Percentiles rank a stretch among this genome's conserved stretches.
Conservation (phyloP, 2,888 invertebrate genomes). For the Parelbella ahira region DNA sequence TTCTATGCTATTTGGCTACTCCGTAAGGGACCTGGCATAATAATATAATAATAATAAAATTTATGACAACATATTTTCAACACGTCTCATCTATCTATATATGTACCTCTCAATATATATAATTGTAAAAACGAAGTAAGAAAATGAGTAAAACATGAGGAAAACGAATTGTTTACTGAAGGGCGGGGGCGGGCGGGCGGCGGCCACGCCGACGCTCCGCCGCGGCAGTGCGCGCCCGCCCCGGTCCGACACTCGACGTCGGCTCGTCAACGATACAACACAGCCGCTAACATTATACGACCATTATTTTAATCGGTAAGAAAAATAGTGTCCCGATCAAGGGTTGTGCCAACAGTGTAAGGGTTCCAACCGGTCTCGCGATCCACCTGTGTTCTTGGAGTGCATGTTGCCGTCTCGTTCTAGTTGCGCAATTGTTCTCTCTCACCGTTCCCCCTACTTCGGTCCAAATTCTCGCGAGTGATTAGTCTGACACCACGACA, state of each 20-base stretch:
- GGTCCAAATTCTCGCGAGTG: conserved; percentile 54
- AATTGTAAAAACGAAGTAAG: conserved; percentile 4
- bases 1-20: too few species aligned
- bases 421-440: conserved; percentile 59
- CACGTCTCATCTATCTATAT: too few species aligned
- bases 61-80: too few species aligned
- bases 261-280: conserved; percentile 77
- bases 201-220: conserved; percentile 37
- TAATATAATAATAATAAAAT: too few species aligned
- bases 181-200: conserved; percentile 37
- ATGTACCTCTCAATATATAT: too few species aligned
- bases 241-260: conserved; percentile 80
- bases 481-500: conserved; percentile 51
- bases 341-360: conserved; percentile 54
- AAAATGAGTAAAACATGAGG: conserved; percentile 31
- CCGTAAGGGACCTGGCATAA: too few species aligned
- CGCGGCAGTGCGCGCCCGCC: conserved; percentile 75
- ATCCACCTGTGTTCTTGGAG: conserved; percentile 38
- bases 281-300: conserved; percentile 65
- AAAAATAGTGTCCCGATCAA: conserved; percentile 55
- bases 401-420: conserved; percentile 52
- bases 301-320: conserved; percentile 75
- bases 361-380: conserved; percentile 38
- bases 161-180: conserved; percentile 54
- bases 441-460: conserved; percentile 35